Evolutionary conservation across 2,113 vertebrate genomes (phyloP).

Genomic region (Centrocercus urophasianus): DNA sequence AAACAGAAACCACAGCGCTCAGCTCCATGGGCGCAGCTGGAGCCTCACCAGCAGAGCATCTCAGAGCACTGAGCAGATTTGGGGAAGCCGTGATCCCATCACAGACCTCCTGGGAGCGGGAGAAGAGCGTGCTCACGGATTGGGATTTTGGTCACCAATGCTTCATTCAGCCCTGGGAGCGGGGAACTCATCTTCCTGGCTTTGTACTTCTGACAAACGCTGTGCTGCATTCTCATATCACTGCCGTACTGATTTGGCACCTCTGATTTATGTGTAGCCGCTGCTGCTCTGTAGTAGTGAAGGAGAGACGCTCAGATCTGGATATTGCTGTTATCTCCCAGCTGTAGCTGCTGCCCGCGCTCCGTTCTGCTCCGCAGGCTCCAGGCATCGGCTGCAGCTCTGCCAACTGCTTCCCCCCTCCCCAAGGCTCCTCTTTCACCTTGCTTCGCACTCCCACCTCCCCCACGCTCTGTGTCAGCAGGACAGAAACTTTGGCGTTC

Average conservation of each 20-base stretch:
- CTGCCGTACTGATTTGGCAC: neutral
- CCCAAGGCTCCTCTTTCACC: neutral
- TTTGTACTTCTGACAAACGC: neutral
- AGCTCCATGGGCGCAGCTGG: neutral
- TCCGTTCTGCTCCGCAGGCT: neutral
- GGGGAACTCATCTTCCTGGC: neutral
- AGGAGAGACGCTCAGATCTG: neutral
- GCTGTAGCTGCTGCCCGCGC: neutral
- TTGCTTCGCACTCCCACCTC: neutral
- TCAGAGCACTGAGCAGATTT: neutral
- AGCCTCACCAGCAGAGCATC: neutral
- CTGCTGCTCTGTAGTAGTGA: neutral
- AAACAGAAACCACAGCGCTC: neutral
- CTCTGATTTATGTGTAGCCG: neutral
- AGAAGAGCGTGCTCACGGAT: neutral
- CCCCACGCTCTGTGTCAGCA: neutral
- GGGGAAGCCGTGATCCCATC: conserved; percentile 35
- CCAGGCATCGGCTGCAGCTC: neutral
- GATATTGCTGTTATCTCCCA: neutral
- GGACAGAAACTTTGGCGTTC: neutral
- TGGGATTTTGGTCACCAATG: neutral
- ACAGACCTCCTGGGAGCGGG: neutral
- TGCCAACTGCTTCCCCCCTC: neutral
- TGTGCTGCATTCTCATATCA: rapidly evolving
- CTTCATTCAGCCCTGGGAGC: neutral